Evolutionary conservation across 2,888 invertebrate species (phyloP).

Genomic region (Luperina nickerlii): DNA sequence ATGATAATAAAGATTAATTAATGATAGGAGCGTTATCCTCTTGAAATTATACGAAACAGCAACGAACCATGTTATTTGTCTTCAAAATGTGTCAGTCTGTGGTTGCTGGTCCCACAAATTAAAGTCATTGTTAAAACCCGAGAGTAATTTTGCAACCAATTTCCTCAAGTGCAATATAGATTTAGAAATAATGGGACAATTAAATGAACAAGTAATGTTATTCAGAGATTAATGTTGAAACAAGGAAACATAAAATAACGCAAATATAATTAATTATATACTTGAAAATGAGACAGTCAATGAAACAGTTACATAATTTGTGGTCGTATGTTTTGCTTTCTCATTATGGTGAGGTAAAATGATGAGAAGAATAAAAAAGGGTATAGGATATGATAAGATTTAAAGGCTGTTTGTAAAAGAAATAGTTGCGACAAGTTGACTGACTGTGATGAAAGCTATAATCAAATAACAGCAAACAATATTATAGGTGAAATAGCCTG

Average conservation of each 20-base stretch:
- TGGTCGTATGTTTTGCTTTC: background rate
- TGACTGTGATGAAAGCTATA: background rate
- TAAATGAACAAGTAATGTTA: background rate
- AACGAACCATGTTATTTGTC: constrained; percentile 5
- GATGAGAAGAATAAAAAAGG: background rate
- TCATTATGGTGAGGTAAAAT: background rate
- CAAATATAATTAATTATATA: too few species aligned
- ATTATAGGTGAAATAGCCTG: background rate
- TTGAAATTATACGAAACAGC: constrained; percentile 2
- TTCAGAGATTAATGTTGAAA: background rate
- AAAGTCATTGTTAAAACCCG: background rate
- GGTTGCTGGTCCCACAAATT: background rate
- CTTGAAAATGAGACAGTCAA: background rate
- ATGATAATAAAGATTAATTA: too few species aligned
- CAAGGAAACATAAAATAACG: background rate
- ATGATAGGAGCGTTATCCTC: too few species aligned
- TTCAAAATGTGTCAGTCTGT: background rate
- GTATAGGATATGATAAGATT: background rate
- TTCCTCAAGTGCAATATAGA: background rate
- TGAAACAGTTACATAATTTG: background rate
- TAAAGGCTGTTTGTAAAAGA: background rate
- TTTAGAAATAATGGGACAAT: background rate
- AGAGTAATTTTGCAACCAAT: background rate
- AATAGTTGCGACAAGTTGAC: background rate
- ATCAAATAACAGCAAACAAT: background rate